phyloP scores from a whole-genome alignment of 2,888 invertebrate genomes.

The Coleophora deauratella region DNA sequence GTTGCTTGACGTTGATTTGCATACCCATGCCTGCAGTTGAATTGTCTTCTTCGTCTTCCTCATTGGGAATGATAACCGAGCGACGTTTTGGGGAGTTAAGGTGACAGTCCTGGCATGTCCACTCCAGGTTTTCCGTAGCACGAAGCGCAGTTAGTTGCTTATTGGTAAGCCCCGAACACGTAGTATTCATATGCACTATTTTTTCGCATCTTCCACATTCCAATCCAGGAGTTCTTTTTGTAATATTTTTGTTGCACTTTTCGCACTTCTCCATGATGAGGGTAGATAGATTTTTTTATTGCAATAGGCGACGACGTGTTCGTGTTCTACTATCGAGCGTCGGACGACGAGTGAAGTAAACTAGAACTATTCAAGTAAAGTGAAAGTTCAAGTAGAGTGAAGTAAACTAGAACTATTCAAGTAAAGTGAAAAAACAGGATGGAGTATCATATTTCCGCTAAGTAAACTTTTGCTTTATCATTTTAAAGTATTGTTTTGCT shows the following conservation, averaged over 20 bases:
- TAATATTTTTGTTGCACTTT: slow-evolving; percentile 1
- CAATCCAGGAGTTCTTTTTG: background rate
- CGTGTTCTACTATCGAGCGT: background rate
- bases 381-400: too few species aligned
- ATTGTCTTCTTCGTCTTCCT: background rate
- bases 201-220: slow-evolving; percentile 1
- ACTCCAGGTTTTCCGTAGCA: background rate
- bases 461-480: too few species aligned
- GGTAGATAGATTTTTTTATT: too few species aligned
- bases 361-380: too few species aligned
- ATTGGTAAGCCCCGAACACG: background rate
- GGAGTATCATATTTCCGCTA: too few species aligned
- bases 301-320: slow-evolving; percentile 16
- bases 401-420: too few species aligned
- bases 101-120: slow-evolving; percentile 1
- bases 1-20: background rate
- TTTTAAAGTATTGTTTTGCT: too few species aligned
- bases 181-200: background rate
- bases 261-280: too few species aligned
- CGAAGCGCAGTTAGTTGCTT: background rate
- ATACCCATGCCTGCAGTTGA: background rate
- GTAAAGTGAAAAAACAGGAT: too few species aligned
- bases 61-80: background rate
- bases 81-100: background rate
- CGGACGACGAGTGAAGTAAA: too few species aligned